Evolutionary conservation across 2,113 vertebrate genomes (phyloP), one percentile per base, ranked within the genome.

Genomic region (Phocoena sinus): DNA sequence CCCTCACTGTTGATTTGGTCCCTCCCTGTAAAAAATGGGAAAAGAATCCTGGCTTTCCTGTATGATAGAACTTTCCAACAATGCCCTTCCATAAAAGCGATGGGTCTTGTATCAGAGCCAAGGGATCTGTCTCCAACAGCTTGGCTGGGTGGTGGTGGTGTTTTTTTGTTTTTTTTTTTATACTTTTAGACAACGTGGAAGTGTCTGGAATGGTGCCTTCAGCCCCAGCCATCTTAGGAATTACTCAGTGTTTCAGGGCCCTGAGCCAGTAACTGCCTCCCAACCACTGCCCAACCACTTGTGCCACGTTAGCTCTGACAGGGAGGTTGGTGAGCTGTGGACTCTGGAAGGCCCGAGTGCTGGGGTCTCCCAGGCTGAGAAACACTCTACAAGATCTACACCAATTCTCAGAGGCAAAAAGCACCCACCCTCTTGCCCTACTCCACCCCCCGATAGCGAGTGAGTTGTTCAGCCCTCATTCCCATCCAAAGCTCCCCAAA

Each of bases 111-210:
- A 79, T 97, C 96, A 44, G 73, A 92, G 93, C 97, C 95, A 97
- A 15, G 8, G 41, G 11, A 95, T 58, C 94, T 56, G 50, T 68
- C 93, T 98, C 94, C 96, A 96, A 26, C 80, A 76, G 11, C 93
- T 91, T 90, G 89, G 70, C 80, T 93, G 68, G 74, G 15, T 53
- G 41, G 73, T 65, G 50, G 63, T 44, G 10, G 13, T 23, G 20
- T 1, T 97, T 23, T 1, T 96, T 26, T 1, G 4, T 63, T 89
- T 93, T 95, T 83, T 94, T 12, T 0, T 56, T 18, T 1, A 0
- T 60, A 68, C 77, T 97, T 97, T 90, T 36, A 90, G 98, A 97
- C 98, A 98, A 95, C 87, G 65, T 98, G 98, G 98, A 98, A 97
- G 92, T 83, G 76, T 97, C 97, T 96, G 98, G 96, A 31, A 8